Evolutionary conservation across 2,888 invertebrate genomes (phyloP).

Genomic region (Pristionchus exspectatus): DNA sequence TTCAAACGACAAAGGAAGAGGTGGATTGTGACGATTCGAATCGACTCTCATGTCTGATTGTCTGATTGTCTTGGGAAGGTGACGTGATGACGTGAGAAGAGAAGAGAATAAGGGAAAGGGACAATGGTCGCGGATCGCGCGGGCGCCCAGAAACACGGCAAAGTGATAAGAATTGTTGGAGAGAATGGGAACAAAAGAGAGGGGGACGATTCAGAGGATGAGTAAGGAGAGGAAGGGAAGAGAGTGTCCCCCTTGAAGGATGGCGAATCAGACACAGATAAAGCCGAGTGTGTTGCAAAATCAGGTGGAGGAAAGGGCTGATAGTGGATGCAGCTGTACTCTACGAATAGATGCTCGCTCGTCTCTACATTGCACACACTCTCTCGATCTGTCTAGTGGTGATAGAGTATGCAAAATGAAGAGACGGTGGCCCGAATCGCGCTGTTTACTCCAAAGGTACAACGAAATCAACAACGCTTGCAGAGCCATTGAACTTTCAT

Average conservation of each 20-base stretch:
- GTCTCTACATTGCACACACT: too few species aligned
- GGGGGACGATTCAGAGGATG: conserved; percentile 43
- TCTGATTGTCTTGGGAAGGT: conserved; percentile 40
- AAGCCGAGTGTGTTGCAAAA: not conserved
- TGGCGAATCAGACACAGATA: not conserved
- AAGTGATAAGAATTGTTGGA: conserved; percentile 23
- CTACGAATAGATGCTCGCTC: too few species aligned
- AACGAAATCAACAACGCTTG: too few species aligned
- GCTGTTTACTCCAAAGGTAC: too few species aligned
- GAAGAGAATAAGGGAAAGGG: conserved; percentile 57
- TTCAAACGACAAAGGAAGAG: conserved; percentile 57
- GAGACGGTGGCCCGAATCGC: too few species aligned
- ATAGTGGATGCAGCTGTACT: not conserved
- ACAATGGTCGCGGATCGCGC: conserved; percentile 32
- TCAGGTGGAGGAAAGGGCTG: not conserved
- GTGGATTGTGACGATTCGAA: conserved; percentile 56
- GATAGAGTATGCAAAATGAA: too few species aligned
- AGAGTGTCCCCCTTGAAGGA: conserved; percentile 24
- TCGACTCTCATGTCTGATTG: conserved; percentile 3
- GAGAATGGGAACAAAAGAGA: conserved; percentile 35
- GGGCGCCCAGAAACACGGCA: not conserved
- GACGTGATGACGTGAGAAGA: conserved; percentile 40
- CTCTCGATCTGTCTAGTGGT: too few species aligned
- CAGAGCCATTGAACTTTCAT: too few species aligned
- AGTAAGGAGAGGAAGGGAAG: conserved; percentile 18